Evolutionary conservation across 2,888 invertebrate species (phyloP).

Genomic region (Drosophila histrio): DNA sequence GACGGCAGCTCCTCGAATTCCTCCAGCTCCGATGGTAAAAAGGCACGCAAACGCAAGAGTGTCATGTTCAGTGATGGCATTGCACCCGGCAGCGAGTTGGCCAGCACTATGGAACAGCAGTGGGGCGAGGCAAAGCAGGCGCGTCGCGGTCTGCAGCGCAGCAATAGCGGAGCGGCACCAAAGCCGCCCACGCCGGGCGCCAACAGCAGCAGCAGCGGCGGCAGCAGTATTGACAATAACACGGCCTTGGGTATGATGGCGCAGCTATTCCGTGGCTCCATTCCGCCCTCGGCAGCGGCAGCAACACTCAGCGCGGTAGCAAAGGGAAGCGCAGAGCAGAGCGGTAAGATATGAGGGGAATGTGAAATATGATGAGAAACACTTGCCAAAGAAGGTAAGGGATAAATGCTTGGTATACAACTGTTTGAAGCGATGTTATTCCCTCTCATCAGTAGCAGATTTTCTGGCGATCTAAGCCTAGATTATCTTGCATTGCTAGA

Average conservation of each 20-base stretch:
- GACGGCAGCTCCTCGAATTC: constrained; percentile 83
- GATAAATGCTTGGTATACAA: too few relatives aligned
- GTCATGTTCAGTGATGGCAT: constrained; percentile 96
- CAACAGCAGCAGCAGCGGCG: constrained; percentile 32
- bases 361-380: background rate
- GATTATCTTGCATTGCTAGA: too few relatives aligned
- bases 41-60: constrained; percentile 87
- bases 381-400: too few relatives aligned
- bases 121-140: constrained; percentile 85
- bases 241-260: constrained; percentile 79
- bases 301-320: constrained; percentile 63
- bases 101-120: constrained; percentile 89
- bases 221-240: constrained; percentile 63
- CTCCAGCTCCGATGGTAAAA: constrained; percentile 81
- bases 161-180: constrained; percentile 49
- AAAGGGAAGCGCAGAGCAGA: constrained; percentile 32
- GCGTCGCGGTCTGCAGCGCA: constrained; percentile 69
- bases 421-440: too few relatives aligned
- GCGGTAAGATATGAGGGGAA: constrained; percentile 16
- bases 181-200: constrained; percentile 71
- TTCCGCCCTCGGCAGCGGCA: constrained; percentile 79
- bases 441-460: too few relatives aligned
- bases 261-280: constrained; percentile 80
- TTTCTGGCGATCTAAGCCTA: too few relatives aligned
- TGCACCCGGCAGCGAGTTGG: constrained; percentile 92